These are phyloP conservation scores for Salvelinus alpinus DNA, from an alignment of 2,113 vertebrate genomes.

Conservation along the genomic window DNA sequence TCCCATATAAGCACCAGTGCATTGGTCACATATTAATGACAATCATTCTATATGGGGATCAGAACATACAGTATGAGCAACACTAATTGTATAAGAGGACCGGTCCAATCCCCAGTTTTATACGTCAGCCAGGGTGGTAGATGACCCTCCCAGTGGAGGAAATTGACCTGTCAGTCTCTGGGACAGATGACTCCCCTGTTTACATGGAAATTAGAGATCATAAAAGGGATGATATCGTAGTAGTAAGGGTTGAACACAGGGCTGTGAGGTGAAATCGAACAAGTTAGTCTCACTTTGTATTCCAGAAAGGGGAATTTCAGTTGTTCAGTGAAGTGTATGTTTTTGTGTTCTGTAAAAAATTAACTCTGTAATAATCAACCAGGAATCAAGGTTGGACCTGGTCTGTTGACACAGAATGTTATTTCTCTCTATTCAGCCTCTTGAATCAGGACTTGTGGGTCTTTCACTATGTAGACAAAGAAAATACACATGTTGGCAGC, in stretches of 20 bases:
- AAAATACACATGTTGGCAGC: constrained; percentile 9
- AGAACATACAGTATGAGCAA: background rate
- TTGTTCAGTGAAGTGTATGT: background rate
- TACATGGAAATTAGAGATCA: background rate
- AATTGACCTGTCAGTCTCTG: constrained; percentile 22
- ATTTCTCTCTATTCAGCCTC: too few relatives aligned
- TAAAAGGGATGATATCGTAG: background rate
- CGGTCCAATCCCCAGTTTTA: constrained; percentile 8
- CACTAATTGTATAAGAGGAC: constrained; percentile 37
- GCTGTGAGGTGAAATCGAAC: background rate
- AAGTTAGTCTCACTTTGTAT: background rate
- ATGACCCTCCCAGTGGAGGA: constrained; percentile 51
- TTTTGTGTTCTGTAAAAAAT: too few relatives aligned
- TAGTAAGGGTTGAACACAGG: background rate
- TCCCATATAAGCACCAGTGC: too few relatives aligned
- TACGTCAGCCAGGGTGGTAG: constrained; percentile 21
- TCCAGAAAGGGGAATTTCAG: background rate
- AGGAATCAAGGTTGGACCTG: background rate
- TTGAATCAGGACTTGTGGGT: constrained; percentile 1
- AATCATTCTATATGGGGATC: background rate
- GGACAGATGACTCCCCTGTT: constrained; percentile 7
- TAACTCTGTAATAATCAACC: background rate
- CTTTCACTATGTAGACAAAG: constrained; percentile 1
- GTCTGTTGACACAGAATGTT: background rate
- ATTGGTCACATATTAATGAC: background rate